Conservation (phyloP, 2,888 invertebrate genomes). For the Cataglyphis livida region DNA sequence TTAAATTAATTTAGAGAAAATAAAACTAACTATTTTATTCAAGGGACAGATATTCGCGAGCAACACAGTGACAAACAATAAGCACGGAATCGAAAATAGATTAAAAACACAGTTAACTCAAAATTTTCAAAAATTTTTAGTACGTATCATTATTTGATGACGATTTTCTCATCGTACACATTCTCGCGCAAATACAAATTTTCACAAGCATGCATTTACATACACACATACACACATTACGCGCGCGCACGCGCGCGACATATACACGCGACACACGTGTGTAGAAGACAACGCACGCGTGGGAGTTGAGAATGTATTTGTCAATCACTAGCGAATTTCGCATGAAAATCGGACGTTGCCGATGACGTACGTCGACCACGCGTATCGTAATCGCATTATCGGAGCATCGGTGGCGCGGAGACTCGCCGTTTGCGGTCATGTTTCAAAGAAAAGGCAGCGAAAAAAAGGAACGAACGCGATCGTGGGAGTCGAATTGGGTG, state of each 20-base stretch:
- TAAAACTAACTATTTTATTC: background rate
- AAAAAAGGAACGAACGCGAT: slow-evolving; percentile 51
- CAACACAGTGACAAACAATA: background rate
- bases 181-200: background rate
- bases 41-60: background rate
- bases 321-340: slow-evolving; percentile 60
- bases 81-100: background rate
- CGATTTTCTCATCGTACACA: slow-evolving; percentile 22
- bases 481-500: slow-evolving; percentile 74
- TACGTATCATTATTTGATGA: background rate
- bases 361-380: slow-evolving; percentile 7
- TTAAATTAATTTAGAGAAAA: background rate
- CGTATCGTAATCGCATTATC: background rate
- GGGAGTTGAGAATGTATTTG: slow-evolving; percentile 76
- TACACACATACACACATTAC: background rate
- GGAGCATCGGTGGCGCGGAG: background rate
- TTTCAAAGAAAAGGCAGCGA: slow-evolving; percentile 20
- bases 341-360: slow-evolving; percentile 45
- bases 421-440: background rate
- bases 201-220: background rate
- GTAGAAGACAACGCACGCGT: slow-evolving; percentile 72
- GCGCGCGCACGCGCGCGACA: slow-evolving; percentile 19
- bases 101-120: background rate
- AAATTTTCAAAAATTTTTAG: background rate
- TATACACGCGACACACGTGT: background rate